Evolutionary conservation across 2,797 vertebrate species (phyloP).

Genomic region (Melanotaenia maccullochi): DNA sequence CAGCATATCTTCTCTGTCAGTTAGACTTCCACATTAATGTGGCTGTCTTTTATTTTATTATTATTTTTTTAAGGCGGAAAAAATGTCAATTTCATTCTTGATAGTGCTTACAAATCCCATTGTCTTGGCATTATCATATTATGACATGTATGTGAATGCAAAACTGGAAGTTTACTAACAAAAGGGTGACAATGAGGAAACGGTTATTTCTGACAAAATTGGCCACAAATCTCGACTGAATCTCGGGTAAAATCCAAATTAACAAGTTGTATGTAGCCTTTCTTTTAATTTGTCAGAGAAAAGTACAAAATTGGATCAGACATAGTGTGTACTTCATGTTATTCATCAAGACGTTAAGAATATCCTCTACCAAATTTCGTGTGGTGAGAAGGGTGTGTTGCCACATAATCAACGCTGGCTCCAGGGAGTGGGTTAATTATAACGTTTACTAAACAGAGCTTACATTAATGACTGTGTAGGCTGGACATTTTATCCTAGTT

Average conservation of each 20-base stretch:
- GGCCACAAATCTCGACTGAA: neutral
- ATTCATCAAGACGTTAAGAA: constrained; percentile 13
- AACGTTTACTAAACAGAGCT: constrained; percentile 12
- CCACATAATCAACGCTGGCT: constrained; percentile 41
- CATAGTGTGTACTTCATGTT: neutral
- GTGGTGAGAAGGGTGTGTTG: constrained; percentile 26
- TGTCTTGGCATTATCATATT: neutral
- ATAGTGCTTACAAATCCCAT: neutral
- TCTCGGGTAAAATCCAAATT: neutral
- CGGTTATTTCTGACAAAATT: neutral
- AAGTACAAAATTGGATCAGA: neutral
- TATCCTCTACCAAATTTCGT: constrained; percentile 1
- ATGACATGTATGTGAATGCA: neutral
- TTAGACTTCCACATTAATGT: neutral
- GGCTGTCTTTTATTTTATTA: neutral
- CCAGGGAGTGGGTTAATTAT: constrained; percentile 21
- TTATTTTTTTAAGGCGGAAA: neutral
- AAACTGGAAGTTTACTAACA: neutral
- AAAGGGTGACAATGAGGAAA: neutral
- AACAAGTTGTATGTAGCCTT: neutral
- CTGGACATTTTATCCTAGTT: constrained; percentile 10
- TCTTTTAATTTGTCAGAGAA: neutral
- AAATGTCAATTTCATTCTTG: neutral
- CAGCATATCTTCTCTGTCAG: neutral
- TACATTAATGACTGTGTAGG: constrained; percentile 20